Evolutionary conservation across 2,113 vertebrate species (phyloP), one percentile per base, ranked within the genome.

Genomic region (Perca flavescens): DNA sequence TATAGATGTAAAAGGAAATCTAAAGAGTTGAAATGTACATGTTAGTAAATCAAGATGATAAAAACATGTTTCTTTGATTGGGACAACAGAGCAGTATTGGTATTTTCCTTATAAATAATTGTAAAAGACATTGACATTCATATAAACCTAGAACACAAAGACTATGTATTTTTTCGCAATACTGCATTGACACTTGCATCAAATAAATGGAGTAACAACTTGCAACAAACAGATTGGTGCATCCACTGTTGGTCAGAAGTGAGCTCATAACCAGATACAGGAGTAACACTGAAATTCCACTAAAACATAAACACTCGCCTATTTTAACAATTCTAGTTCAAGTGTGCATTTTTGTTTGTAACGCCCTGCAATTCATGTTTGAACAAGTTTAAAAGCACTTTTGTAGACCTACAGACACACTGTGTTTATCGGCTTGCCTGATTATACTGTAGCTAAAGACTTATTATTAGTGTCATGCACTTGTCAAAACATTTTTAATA

Each of bases 171-270:
- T 56, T 73, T 72, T 46, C 15, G 70, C 21, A 79, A 66, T 64
- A 87, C 28, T 89, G 84, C 91, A 90, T 79, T 89, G 83, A 83
- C 15, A 63, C 34, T 89, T 90, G 83, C 75, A 52, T 82, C 9
- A 70, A 43, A n/a, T 74, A 82, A 77, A 85, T 84, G 82, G 87
- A 87, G 79, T 83, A 82, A 88, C 61, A 73, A 65, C 10, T 46
- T 79, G 57, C 47, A 76, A 58, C 60, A 84, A 74, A 86, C 76
- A 57, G 28, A 63, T 40, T 21, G 53, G 36, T 65, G 60, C 43
- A 58, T 83, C 65, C 40, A 65, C 16, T 17, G 52, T 72, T 62
- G 40, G 75, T 61, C 72, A 79, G 25, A 83, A 28, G 58, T 49
- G 50, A 69, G 75, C 68, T 71, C 25, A 40, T 63, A 36, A 61